phyloP scores from a whole-genome alignment of 1,140 invertebrate species.

The Halictus rubicundus region DNA sequence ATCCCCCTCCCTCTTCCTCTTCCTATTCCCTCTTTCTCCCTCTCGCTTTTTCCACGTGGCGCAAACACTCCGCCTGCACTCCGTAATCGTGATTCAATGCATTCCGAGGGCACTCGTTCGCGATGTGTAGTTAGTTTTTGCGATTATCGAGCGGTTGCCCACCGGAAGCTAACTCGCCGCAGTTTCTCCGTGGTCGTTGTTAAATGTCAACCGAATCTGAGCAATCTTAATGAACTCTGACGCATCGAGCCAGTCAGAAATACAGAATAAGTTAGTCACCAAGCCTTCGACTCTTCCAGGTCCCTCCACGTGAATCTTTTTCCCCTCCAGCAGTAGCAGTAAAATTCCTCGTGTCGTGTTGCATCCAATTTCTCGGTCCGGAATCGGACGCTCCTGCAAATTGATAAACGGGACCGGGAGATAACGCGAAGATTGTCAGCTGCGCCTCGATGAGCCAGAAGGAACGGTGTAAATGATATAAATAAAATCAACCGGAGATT shows the following conservation, averaged over 20 bases:
- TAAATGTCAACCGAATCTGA: too few relatives aligned
- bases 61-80: background rate
- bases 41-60: background rate
- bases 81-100: slow-evolving; percentile 1
- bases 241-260: too few relatives aligned
- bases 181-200: too few relatives aligned
- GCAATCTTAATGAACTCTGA: too few relatives aligned
- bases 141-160: background rate
- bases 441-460: slow-evolving; percentile 68
- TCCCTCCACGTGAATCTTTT: slow-evolving; percentile 10
- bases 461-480: slow-evolving; percentile 70
- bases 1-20: slow-evolving; percentile 22
- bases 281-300: too few relatives aligned
- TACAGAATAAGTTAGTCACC: too few relatives aligned
- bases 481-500: slow-evolving; percentile 70
- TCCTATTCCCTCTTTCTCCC: background rate
- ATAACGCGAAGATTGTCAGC: slow-evolving; percentile 37
- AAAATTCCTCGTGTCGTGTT: too few relatives aligned
- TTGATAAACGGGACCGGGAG: slow-evolving; percentile 3
- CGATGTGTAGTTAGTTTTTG: slow-evolving; percentile 6
- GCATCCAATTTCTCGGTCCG: slow-evolving; percentile 18
- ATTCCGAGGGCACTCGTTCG: background rate
- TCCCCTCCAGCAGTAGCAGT: background rate
- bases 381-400: background rate
- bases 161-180: background rate